Evolutionary conservation across 2,888 invertebrate genomes (phyloP).

Genomic region (Escarpia spicata): DNA sequence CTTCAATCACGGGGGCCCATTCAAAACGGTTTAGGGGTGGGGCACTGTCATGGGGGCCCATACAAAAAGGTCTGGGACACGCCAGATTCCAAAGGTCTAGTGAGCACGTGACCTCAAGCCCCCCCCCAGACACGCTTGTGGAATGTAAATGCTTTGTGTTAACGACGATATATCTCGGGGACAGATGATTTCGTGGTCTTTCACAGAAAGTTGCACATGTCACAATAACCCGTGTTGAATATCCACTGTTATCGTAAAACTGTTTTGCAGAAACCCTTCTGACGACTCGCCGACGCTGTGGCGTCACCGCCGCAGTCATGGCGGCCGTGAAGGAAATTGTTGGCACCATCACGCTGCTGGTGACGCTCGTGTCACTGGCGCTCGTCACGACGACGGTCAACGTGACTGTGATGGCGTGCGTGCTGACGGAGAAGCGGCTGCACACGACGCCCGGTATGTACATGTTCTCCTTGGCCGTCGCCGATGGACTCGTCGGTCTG

Average conservation of each 20-base stretch:
- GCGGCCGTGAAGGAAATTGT: background rate
- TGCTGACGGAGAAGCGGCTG: conserved; percentile 24
- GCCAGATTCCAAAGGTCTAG: too few relatives aligned
- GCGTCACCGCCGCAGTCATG: background rate
- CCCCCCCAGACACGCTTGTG: too few relatives aligned
- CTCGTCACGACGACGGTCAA: conserved; percentile 13
- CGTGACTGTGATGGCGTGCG: conserved; percentile 32
- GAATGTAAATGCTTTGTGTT: background rate
- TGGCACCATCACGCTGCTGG: background rate
- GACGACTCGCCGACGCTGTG: background rate
- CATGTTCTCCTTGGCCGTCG: conserved; percentile 36
- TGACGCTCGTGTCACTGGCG: background rate
- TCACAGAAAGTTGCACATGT: background rate
- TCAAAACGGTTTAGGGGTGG: too few relatives aligned
- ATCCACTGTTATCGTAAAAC: background rate
- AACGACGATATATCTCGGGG: background rate
- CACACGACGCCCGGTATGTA: conserved; percentile 25
- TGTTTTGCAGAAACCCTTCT: background rate
- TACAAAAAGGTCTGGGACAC: too few relatives aligned
- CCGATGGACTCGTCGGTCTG: conserved; percentile 36
- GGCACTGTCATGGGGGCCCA: too few relatives aligned
- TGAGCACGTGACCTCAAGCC: too few relatives aligned
- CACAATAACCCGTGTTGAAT: background rate
- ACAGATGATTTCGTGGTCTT: background rate
- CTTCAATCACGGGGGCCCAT: too few relatives aligned